Evolutionary conservation across 2,113 vertebrate genomes (phyloP), one percentile per base, ranked within the genome.

Genomic region (Paratilapia polleni): DNA sequence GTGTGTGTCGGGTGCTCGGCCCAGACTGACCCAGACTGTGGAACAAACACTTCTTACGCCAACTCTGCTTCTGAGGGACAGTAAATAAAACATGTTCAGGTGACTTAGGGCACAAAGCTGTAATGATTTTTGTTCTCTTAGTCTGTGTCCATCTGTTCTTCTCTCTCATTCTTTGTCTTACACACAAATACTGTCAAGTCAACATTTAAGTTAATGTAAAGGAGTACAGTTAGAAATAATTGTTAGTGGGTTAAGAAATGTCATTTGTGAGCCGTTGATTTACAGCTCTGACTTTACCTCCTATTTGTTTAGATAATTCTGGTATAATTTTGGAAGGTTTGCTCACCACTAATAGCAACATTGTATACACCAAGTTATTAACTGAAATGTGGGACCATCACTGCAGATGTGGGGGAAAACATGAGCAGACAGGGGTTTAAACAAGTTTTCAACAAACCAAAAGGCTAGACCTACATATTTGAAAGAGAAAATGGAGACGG

Each of bases 71-170:
- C 83, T 49, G 22, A 60, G 80, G 77, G 77, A 68, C 49, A 52
- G 36, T 81, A 86, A 87, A 91, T 92, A 86, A 93, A 91, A 89
- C 82, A 88, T 86, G 66, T 79, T 82, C 59, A 81, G 84, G 80
- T 77, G 84, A 86, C 77, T 54, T 43, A 9, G 59, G 78, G 58
- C 86, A 36, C 75, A 66, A 38, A 70, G 22, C 59, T 89, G 41
- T 68, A 80, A 79, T 70, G 20, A 82, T 88, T 13, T 52, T 58
- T 77, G 82, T 3, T 15, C 41, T 87, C 28, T 80, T 17, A 36
- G 3, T 1, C 64, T n/a, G 22, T 41, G 14, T 36, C n/a, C 64
- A 3, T 73, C 31, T 82, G 47, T 62, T 73, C 38, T 43, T n/a
- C 10, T 1, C 17, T 66, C 14, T 62, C 2, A 2, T 68, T 57